A percentile compares a stretch with the other conserved stretches of the same genome.
phyloP scores from a whole-genome alignment of 2,113 vertebrate genomes.

The Eretmochelys imbricata region DNA sequence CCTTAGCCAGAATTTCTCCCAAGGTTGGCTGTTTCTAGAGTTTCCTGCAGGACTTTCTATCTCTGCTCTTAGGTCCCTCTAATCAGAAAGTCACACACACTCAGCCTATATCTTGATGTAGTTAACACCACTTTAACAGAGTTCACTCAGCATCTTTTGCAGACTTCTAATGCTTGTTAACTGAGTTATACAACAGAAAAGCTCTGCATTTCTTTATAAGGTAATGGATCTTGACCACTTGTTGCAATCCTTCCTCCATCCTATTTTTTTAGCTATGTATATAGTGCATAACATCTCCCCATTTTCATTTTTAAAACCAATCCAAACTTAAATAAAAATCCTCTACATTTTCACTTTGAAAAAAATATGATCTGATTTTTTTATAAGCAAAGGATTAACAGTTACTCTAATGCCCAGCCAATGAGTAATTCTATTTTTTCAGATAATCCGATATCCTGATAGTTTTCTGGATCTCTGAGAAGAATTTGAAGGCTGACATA shows the following conservation, averaged over 20 bases:
- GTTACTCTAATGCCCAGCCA: neutral
- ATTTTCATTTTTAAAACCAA: neutral
- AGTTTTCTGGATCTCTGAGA: neutral
- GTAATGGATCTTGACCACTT: neutral
- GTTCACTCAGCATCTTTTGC: neutral
- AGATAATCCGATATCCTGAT: neutral
- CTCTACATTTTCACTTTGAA: neutral
- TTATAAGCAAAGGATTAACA: neutral
- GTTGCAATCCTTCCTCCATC: neutral
- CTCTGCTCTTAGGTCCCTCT: neutral
- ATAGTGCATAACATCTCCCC: neutral
- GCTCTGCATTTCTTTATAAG: neutral
- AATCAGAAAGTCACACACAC: neutral
- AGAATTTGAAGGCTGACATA: neutral
- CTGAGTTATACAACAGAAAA: neutral
- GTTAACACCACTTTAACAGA: neutral
- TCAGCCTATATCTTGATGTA: neutral
- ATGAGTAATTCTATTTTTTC: neutral
- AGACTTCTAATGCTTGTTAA: neutral
- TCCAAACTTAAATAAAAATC: neutral
- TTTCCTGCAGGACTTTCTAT: neutral
- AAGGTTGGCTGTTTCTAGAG: neutral
- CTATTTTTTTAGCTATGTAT: neutral
- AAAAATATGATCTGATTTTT: neutral
- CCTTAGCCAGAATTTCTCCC: neutral